phyloP scores from a whole-genome alignment of 2,797 vertebrate genomes.

The Podarcis siculus region DNA sequence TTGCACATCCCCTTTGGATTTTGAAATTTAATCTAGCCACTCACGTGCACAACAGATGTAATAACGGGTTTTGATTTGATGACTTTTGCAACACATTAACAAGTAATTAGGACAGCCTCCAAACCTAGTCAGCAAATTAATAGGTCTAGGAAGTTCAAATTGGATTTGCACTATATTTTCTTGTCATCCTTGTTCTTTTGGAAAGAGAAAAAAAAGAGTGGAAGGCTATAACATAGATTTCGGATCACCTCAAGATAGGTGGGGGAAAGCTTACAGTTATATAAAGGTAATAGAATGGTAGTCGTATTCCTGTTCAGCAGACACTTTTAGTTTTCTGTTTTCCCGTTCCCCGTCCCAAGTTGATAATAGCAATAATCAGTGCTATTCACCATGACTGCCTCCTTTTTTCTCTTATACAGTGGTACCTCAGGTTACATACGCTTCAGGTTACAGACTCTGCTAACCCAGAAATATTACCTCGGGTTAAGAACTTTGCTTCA shows the following conservation, averaged over 20 bases:
- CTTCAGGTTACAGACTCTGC: no score
- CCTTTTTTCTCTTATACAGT: no score
- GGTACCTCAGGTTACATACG: no score
- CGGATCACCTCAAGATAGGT: slow-evolving; percentile 30
- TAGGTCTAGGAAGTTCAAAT: slow-evolving; percentile 45
- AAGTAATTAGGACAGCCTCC: slow-evolving; percentile 64
- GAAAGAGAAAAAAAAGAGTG: not conserved
- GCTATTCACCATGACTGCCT: no score
- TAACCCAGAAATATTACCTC: no score
- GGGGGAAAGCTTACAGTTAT: slow-evolving; percentile 23
- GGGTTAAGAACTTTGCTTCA: no score
- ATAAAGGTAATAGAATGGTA: slow-evolving; percentile 26
- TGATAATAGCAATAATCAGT: no score
- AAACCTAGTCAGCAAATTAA: slow-evolving; percentile 59
- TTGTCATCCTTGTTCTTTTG: slow-evolving; percentile 36
- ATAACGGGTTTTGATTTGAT: slow-evolving; percentile 64
- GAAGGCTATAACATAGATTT: slow-evolving; percentile 40
- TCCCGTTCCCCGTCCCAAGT: not conserved
- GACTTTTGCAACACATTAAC: slow-evolving; percentile 62
- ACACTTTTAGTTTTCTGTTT: no score
- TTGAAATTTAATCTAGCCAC: slow-evolving; percentile 44
- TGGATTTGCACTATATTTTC: slow-evolving; percentile 51
- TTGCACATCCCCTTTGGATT: slow-evolving; percentile 7
- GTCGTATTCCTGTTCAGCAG: not conserved
- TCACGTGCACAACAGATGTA: slow-evolving; percentile 30